phyloP scores from a whole-genome alignment of 2,888 invertebrate genomes.

The Torymus auratus region DNA sequence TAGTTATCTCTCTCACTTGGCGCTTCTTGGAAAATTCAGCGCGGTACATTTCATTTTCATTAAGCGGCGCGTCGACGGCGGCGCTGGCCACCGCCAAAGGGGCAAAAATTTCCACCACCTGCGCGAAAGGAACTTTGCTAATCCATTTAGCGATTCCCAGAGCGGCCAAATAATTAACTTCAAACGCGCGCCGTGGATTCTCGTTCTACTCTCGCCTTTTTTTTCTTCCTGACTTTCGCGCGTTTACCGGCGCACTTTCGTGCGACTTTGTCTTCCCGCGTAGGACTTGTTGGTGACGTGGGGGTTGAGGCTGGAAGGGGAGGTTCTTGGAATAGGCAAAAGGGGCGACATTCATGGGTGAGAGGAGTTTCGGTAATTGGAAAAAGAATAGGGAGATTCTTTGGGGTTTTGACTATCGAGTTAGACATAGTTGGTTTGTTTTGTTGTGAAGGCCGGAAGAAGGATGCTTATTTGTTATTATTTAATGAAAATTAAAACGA shows the following conservation, averaged over 20 bases:
- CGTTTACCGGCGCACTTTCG: slow-evolving; percentile 12
- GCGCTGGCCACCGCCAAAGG: not conserved
- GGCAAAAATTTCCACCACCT: slow-evolving; percentile 34
- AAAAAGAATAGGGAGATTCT: too few relatives aligned
- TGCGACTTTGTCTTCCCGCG: not conserved
- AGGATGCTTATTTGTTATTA: too few relatives aligned
- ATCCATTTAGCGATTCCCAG: slow-evolving; percentile 49
- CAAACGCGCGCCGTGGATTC: slow-evolving; percentile 3
- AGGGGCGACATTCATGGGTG: too few relatives aligned
- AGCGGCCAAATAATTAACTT: slow-evolving; percentile 55
- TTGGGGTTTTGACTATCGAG: too few relatives aligned
- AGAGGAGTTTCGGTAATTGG: too few relatives aligned
- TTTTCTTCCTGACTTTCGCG: not conserved
- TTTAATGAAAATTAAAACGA: too few relatives aligned
- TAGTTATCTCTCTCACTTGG: not conserved
- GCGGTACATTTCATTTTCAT: slow-evolving; percentile 48
- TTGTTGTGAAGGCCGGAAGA: too few relatives aligned
- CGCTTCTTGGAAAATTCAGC: slow-evolving; percentile 15
- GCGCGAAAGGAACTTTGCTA: slow-evolving; percentile 42
- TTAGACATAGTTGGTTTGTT: too few relatives aligned
- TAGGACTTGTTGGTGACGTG: too few relatives aligned
- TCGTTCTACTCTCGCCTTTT: not conserved
- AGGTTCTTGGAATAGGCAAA: too few relatives aligned
- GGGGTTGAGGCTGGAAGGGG: too few relatives aligned
- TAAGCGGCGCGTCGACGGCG: not conserved